Evolutionary conservation across 2,113 vertebrate species (phyloP), one percentile per base, ranked within the genome.

Genomic region (Gallinago paraguaiae): DNA sequence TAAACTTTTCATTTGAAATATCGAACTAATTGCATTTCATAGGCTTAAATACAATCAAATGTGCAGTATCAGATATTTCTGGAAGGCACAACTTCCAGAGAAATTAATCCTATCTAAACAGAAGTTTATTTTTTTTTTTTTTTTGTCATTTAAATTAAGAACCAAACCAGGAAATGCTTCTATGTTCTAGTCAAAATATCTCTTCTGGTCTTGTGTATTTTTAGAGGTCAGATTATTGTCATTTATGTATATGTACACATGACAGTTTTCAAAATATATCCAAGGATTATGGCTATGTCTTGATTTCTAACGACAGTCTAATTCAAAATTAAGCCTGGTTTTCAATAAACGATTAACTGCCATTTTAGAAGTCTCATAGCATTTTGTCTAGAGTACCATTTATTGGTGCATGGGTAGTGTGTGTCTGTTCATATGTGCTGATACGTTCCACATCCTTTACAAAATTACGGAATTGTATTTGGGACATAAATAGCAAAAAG

Each of bases 1-100:
- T n/a, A 82, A 90, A 92, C 17, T 81, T 82, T 37, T 78, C 2
- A 84, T 93, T 88, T 93, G 33, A 86, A 90, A 92, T 86, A 82
- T 31, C 31, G 82, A 90, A 75, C 76, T 81, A 92, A 93, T 95
- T 91, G 46, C 27, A 86, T 93, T 90, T 96, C 45, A 45, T 61
- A 35, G 28, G 48, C 19, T 84, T 92, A 86, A 95, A 82, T 75
- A 79, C 43, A 94, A 59, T 63, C 59, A 75, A 57, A 27, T 65
- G 30, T 81, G 28, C 53, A 71, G 9, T 71, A 79, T 67, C 57
- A 91, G 41, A 39, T 76, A 59, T 45, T 88, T 84, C 63, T 88
- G 43, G 72, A 63, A 77, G 51, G n/a, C 46, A 68, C 24, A 71
- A 51, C 11, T 88, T 76, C 65, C 24, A 88, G 54, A 72, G 27